phyloP scores from a whole-genome alignment of 2,888 invertebrate genomes.

The Archips crataeganus region DNA sequence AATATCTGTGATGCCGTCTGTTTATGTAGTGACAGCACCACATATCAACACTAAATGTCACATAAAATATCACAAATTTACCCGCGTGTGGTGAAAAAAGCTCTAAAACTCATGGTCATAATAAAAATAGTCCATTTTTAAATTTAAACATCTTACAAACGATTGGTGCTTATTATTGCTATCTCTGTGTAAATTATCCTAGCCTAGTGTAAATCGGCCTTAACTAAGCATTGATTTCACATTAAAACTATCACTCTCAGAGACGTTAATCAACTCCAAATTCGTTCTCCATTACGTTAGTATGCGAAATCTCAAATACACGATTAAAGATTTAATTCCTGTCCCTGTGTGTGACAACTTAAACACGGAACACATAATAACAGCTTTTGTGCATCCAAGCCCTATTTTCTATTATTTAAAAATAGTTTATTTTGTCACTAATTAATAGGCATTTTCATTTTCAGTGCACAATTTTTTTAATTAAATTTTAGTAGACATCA shows the following conservation, averaged over 20 bases:
- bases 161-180: not conserved
- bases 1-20: no score
- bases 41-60: no score
- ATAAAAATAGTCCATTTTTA: not conserved
- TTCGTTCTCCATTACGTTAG: not conserved
- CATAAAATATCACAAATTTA: no score
- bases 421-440: not conserved
- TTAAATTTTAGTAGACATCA: no score
- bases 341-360: not conserved
- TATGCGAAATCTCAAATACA: not conserved
- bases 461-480: no score
- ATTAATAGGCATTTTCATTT: not conserved
- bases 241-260: not conserved
- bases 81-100: no score
- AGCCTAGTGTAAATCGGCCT: not conserved
- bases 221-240: not conserved
- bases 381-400: not conserved
- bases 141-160: not conserved
- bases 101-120: not conserved
- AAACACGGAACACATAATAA: not conserved
- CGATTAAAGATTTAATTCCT: not conserved
- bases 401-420: not conserved
- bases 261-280: not conserved
- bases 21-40: no score
- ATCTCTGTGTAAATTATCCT: not conserved